These are phyloP conservation scores for Xiphophorus birchmanni DNA, from an alignment of 2,797 vertebrate species.

Conservation along the genomic window DNA sequence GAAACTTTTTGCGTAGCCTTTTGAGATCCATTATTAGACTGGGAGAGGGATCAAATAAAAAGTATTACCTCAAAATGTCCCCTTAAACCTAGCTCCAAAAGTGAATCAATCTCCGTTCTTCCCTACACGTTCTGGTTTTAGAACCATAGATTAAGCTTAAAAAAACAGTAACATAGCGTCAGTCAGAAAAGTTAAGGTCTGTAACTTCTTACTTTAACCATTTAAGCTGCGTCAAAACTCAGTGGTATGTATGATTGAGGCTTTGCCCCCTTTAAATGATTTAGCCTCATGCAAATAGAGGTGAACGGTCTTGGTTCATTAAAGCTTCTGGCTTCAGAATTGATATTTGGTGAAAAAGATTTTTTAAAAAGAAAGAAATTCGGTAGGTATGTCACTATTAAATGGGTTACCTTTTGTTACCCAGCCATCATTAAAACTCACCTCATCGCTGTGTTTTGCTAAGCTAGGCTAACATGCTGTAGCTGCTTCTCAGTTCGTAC, in stretches of 20 bases:
- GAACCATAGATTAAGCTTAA: not conserved
- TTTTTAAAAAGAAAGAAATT: not conserved
- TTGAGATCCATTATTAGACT: not conserved
- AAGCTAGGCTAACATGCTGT: not conserved
- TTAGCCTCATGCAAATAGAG: slow-evolving; percentile 1
- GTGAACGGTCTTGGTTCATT: not conserved
- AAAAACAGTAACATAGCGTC: not conserved
- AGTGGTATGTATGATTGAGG: not conserved
- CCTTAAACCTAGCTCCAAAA: not conserved
- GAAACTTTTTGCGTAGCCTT: not conserved
- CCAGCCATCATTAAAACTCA: not conserved
- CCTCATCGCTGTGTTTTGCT: not conserved
- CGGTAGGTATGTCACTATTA: not conserved
- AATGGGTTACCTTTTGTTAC: not conserved
- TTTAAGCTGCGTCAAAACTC: not conserved
- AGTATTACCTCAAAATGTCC: not conserved
- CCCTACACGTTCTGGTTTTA: not conserved
- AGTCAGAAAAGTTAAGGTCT: not conserved
- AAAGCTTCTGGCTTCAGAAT: not conserved
- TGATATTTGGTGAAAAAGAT: not conserved
- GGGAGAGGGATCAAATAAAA: not conserved
- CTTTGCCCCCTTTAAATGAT: not conserved
- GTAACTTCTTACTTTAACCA: not conserved
- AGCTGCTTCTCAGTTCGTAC: not conserved
- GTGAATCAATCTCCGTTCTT: not conserved